phyloP scores from a whole-genome alignment of 1,140 invertebrate genomes.

The Nylanderia fulva region DNA sequence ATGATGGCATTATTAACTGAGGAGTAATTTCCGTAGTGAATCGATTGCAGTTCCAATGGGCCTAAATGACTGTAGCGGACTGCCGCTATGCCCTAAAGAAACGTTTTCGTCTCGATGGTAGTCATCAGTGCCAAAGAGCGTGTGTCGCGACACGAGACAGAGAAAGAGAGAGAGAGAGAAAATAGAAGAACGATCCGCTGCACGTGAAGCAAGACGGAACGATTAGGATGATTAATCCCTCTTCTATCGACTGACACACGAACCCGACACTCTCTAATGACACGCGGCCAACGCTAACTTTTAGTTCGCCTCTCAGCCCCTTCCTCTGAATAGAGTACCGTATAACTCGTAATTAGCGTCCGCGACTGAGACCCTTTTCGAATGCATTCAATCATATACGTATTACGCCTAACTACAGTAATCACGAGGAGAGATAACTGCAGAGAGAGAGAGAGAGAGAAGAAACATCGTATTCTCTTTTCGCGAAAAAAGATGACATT shows the following conservation, averaged over 20 bases:
- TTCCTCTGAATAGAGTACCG: conserved; percentile 7
- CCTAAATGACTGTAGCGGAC: conserved; percentile 25
- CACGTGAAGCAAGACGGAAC: neutral
- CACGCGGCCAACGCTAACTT: conserved; percentile 47
- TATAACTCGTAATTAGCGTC: conserved; percentile 25
- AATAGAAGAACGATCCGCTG: conserved; percentile 16
- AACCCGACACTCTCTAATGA: conserved; percentile 66
- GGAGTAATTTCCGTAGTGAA: conserved; percentile 39
- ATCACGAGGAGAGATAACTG: neutral
- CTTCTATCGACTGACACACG: conserved; percentile 36
- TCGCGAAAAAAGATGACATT: neutral
- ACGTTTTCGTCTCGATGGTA: conserved; percentile 34
- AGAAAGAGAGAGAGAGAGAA: too few species aligned
- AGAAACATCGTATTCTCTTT: conserved; percentile 18
- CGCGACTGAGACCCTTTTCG: conserved; percentile 29
- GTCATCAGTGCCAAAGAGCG: conserved; percentile 25
- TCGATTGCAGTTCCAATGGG: conserved; percentile 30
- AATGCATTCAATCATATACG: conserved; percentile 43
- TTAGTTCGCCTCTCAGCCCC: conserved; percentile 37
- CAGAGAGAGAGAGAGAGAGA: conserved; percentile 3
- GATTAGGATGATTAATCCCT: conserved; percentile 74
- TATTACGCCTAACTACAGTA: conserved; percentile 49
- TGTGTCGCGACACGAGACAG: conserved; percentile 2
- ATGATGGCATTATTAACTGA: conserved; percentile 30
- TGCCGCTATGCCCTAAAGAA: conserved; percentile 43